Percentiles rank a stretch among this genome's conserved stretches.
These are phyloP conservation scores for Parauchenoglanis ngamensis DNA, from an alignment of 2,797 vertebrate species.

Conservation along the genomic window DNA sequence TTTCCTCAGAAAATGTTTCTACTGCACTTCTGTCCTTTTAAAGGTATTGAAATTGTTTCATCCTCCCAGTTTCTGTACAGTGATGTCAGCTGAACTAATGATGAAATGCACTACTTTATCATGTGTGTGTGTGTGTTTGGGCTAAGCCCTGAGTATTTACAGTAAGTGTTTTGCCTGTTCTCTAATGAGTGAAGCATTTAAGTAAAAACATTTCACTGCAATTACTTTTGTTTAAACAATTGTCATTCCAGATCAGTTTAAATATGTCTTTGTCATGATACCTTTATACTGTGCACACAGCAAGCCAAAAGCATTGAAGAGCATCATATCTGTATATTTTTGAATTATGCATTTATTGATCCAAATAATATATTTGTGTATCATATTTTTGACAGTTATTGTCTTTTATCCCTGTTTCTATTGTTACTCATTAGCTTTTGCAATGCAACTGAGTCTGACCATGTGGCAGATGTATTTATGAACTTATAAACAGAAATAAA, in stretches of 20 bases:
- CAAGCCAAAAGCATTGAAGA: constrained; percentile 58
- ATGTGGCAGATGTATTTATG: constrained; percentile 60
- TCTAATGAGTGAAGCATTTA: constrained; percentile 27
- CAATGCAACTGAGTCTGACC: constrained; percentile 48
- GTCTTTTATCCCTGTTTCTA: constrained; percentile 45
- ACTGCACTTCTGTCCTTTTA: constrained; percentile 39
- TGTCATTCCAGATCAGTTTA: constrained; percentile 44
- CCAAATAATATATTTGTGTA: constrained; percentile 54
- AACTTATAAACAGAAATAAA: constrained; percentile 53
- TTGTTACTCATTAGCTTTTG: constrained; percentile 54
- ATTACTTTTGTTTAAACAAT: constrained; percentile 34
- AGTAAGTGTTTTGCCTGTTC: constrained; percentile 38
- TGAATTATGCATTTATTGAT: constrained; percentile 56
- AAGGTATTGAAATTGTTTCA: constrained; percentile 34
- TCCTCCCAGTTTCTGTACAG: constrained; percentile 50
- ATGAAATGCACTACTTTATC: constrained; percentile 57
- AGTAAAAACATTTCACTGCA: constrained; percentile 14
- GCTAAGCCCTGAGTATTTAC: constrained; percentile 12
- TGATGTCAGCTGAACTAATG: constrained; percentile 44
- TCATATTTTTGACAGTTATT: constrained; percentile 50
- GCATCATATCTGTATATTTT: constrained; percentile 62
- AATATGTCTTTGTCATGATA: constrained; percentile 51
- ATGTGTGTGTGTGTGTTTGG: constrained; percentile 43
- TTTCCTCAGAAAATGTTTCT: constrained; percentile 29
- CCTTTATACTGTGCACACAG: constrained; percentile 57